Base-by-base conservation (phyloP, 2,888 invertebrate genomes). In the Mayetiola destructor region DNA sequence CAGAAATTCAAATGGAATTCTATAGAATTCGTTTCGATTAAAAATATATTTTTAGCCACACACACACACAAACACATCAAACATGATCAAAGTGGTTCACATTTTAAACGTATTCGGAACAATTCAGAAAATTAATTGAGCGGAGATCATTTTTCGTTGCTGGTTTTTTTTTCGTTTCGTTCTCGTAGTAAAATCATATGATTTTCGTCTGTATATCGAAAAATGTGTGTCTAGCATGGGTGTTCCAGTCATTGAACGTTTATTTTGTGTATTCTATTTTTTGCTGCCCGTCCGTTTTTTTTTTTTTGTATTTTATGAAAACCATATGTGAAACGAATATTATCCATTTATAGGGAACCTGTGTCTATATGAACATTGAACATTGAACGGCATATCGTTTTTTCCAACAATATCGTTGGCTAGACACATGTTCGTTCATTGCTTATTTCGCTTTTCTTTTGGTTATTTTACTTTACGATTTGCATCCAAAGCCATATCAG, bases 401-500 rank as follows among this genome's bases (percentile, higher is more conserved):
- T n/a, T n/a, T n/a, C n/a, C n/a, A n/a, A n/a, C n/a, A 48, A 48
- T 16, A 48, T n/a, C 48, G 27, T 48, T 27, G 48, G 48, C 48
- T 27, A 48, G 48, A 27, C 27, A 48, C 48, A 48, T 48, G 48
- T n/a, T n/a, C n/a, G n/a, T n/a, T n/a, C n/a, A n/a, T n/a, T n/a
- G n/a, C n/a, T n/a, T n/a, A n/a, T n/a, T n/a, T n/a, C n/a, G n/a
- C n/a, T n/a, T n/a, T n/a, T n/a, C n/a, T n/a, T n/a, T n/a, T n/a
- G n/a, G n/a, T n/a, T n/a, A n/a, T n/a, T n/a, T n/a, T n/a, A n/a
- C n/a, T n/a, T n/a, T n/a, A n/a, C n/a, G 48, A 48, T 48, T 48
- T 48, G 48, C 48, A 48, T 27, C 27, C 4, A 6, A 48, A 48
- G 10, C 36, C 48, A 27, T 27, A 48, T n/a, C n/a, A 27, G 48